These are phyloP conservation scores for Mus spicilegus DNA, from an alignment of 2,113 vertebrate species.

Conservation along the genomic window DNA sequence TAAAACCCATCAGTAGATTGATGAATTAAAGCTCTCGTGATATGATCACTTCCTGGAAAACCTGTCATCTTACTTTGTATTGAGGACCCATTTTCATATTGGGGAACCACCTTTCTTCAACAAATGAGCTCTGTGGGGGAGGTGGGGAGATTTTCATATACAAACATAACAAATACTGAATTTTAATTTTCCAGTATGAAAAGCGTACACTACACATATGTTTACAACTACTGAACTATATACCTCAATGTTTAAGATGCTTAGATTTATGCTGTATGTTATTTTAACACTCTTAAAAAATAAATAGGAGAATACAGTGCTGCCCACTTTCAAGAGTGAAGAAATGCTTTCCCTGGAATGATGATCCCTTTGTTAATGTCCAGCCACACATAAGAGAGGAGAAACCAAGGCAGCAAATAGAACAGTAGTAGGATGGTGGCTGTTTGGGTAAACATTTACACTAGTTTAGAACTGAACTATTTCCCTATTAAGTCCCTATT, in stretches of 20 bases:
- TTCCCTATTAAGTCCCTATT: not conserved
- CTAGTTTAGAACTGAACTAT: not conserved
- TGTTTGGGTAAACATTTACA: not conserved
- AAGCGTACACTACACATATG: not conserved
- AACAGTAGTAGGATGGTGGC: not conserved
- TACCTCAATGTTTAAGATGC: not conserved
- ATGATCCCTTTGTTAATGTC: not conserved
- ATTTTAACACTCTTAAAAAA: not conserved
- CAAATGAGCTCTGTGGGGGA: not conserved
- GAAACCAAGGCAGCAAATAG: not conserved
- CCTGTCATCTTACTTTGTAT: not conserved
- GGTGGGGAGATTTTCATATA: not conserved
- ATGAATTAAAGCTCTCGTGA: not conserved
- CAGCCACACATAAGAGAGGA: not conserved
- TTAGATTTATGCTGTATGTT: not conserved
- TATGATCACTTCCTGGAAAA: not conserved
- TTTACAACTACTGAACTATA: not conserved
- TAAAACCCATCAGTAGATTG: not conserved
- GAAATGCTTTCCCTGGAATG: not conserved
- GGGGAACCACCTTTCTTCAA: not conserved
- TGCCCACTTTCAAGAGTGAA: not conserved
- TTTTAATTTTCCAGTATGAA: conserved; percentile 10
- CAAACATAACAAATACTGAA: not conserved
- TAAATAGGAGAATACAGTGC: not conserved
- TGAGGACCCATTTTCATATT: too few species aligned